Evolutionary conservation across 2,797 vertebrate species (phyloP).

Genomic region (Chelonia mydas): DNA sequence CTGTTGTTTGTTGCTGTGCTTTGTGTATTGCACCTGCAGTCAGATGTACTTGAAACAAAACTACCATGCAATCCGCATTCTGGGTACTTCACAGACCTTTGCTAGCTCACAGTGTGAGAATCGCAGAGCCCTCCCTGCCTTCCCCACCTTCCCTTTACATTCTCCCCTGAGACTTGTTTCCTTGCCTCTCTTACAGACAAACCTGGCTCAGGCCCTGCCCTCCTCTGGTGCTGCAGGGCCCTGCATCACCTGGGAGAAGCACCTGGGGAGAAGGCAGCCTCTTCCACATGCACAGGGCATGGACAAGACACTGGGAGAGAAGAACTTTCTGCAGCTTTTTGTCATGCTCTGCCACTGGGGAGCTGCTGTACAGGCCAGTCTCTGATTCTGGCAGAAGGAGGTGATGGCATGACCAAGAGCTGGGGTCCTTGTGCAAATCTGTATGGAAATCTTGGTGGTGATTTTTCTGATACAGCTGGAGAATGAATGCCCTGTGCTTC

Average conservation of each 20-base stretch:
- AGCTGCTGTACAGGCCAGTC: neutral
- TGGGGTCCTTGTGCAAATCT: neutral
- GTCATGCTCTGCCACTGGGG: fast-evolving
- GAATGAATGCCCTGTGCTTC: fast-evolving
- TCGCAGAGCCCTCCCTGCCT: neutral
- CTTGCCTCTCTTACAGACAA: conserved; percentile 43
- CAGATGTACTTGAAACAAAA: neutral
- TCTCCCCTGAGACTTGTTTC: neutral
- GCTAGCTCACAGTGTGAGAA: fast-evolving
- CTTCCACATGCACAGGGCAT: fast-evolving
- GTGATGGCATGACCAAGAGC: neutral
- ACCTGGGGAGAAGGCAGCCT: neutral
- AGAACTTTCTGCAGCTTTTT: neutral
- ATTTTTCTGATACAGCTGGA: neutral
- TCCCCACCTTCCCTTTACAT: neutral
- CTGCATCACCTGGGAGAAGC: neutral
- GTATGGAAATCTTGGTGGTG: neutral
- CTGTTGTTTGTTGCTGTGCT: neutral
- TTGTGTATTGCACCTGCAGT: neutral
- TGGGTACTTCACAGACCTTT: neutral
- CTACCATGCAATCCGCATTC: fast-evolving
- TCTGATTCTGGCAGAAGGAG: neutral
- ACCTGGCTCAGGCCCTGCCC: neutral
- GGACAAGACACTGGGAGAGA: neutral
- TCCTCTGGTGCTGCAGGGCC: neutral